Evolutionary conservation across 2,113 vertebrate genomes (phyloP).

Genomic region (Grallaria varia): DNA sequence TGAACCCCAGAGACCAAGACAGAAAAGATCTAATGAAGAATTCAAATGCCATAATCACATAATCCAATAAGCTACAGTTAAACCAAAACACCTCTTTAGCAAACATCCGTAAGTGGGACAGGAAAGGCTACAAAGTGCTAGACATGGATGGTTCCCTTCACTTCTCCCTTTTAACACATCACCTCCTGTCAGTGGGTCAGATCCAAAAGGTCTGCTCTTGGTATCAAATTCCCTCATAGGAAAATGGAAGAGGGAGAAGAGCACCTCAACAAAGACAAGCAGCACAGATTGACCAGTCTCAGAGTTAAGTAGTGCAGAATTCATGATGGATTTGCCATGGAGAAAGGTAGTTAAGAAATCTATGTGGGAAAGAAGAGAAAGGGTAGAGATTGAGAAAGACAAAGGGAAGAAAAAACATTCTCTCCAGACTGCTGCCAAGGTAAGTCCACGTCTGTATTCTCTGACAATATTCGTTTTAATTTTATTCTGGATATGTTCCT

Average conservation of each 20-base stretch:
- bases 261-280: not conserved
- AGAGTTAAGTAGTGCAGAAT: not conserved
- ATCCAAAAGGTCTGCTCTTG: not conserved
- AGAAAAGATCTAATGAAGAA: conserved; percentile 58
- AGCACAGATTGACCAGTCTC: fast-evolving
- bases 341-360: not conserved
- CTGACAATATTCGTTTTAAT: not conserved
- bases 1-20: conserved; percentile 14
- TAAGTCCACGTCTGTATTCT: not conserved
- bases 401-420: not conserved
- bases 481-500: not conserved
- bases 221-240: not conserved
- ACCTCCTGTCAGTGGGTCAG: not conserved
- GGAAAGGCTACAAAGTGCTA: not conserved
- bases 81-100: conserved; percentile 48
- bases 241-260: not conserved
- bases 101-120: not conserved
- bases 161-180: not conserved
- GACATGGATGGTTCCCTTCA: not conserved
- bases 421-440: not conserved
- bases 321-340: not conserved
- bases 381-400: not conserved
- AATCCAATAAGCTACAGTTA: conserved; percentile 58
- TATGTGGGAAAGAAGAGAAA: not conserved
- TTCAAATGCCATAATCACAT: conserved; percentile 53